phyloP scores from a whole-genome alignment of 2,113 vertebrate genomes.

The Pica pica region DNA sequence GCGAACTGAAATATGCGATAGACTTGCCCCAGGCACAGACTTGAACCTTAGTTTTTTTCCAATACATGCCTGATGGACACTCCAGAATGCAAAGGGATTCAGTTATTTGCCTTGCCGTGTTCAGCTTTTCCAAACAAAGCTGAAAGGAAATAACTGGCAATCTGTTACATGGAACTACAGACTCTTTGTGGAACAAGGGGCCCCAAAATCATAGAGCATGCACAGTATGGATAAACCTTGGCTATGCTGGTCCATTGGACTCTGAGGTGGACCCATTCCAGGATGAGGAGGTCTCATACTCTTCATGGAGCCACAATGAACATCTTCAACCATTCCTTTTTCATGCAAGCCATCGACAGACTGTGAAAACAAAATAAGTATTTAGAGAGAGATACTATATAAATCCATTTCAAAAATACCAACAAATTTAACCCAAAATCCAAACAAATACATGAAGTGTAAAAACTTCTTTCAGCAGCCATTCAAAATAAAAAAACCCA shows the following conservation, averaged over 20 bases:
- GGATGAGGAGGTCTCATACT: constrained; percentile 90
- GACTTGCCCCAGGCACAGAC: neutral
- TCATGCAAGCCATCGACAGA: constrained; percentile 91
- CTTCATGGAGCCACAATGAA: constrained; percentile 93
- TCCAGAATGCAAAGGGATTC: neutral
- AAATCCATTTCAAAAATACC: neutral
- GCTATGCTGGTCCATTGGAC: constrained; percentile 96
- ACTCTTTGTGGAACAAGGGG: neutral
- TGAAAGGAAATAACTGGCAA: neutral
- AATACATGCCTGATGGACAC: neutral
- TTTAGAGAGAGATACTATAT: neutral
- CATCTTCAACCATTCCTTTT: constrained; percentile 88
- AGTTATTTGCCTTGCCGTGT: neutral
- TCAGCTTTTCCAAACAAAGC: neutral
- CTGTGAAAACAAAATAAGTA: constrained; percentile 65
- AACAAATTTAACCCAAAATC: neutral
- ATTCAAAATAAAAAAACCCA: neutral
- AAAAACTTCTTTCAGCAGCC: neutral
- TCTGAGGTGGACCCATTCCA: constrained; percentile 96
- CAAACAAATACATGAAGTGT: neutral
- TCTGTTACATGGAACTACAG: neutral
- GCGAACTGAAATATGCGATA: neutral
- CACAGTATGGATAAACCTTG: constrained; percentile 80
- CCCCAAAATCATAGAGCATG: neutral
- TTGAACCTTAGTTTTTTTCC: neutral